phyloP scores from a whole-genome alignment of 2,888 invertebrate species.

The Emmelina monodactyla region DNA sequence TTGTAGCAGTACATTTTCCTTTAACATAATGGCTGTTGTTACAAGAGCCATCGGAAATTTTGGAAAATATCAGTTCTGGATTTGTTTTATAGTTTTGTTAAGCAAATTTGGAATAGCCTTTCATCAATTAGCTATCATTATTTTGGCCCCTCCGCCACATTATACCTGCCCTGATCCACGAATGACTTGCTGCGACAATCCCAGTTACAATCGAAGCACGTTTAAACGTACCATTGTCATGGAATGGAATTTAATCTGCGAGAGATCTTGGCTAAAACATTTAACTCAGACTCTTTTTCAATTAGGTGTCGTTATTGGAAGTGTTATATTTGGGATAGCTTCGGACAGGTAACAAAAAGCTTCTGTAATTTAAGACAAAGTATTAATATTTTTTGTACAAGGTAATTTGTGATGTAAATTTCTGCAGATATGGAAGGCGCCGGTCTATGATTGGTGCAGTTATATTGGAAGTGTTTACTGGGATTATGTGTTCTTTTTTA shows the following conservation, averaged over 20 bases:
- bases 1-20: too few relatives aligned
- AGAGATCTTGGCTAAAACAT: slow-evolving; percentile 68
- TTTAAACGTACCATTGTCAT: slow-evolving; percentile 74
- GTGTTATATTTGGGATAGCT: slow-evolving; percentile 72
- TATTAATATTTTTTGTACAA: slow-evolving; percentile 6
- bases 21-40: too few relatives aligned
- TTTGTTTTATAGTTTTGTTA: slow-evolving; percentile 43
- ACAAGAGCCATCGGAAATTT: slow-evolving; percentile 33
- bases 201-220: slow-evolving; percentile 66
- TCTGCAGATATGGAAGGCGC: slow-evolving; percentile 76
- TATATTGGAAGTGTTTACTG: slow-evolving; percentile 72
- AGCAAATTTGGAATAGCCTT: slow-evolving; percentile 59
- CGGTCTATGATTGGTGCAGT: slow-evolving; percentile 73
- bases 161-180: slow-evolving; percentile 32
- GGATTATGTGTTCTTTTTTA: slow-evolving; percentile 71
- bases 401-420: too few relatives aligned
- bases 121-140: slow-evolving; percentile 59
- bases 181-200: slow-evolving; percentile 51
- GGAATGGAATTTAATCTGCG: slow-evolving; percentile 79
- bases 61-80: slow-evolving; percentile 39
- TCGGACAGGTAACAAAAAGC: slow-evolving; percentile 76
- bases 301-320: slow-evolving; percentile 76
- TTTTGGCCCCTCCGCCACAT: slow-evolving; percentile 45
- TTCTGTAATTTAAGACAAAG: slow-evolving; percentile 19
- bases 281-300: slow-evolving; percentile 77